Evolutionary conservation across 2,888 invertebrate genomes (phyloP).

Genomic region (Caenorhabditis panamensis): DNA sequence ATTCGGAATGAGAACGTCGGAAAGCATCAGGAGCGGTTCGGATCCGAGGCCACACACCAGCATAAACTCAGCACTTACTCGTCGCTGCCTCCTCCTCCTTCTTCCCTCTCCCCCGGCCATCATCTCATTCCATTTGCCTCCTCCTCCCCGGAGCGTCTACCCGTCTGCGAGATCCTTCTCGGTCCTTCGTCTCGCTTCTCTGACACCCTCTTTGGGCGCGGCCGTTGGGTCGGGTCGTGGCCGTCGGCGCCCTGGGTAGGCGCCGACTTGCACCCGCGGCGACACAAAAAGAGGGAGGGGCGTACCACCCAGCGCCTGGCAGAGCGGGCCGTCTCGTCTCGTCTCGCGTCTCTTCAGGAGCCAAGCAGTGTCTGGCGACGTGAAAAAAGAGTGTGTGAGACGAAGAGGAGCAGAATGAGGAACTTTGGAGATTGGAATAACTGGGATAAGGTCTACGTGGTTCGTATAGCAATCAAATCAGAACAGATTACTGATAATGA

Average conservation of each 20-base stretch:
- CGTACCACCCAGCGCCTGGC: conserved; percentile 65
- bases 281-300: conserved; percentile 50
- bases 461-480: conserved; percentile 11
- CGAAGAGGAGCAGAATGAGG: conserved; percentile 46
- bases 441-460: conserved; percentile 19
- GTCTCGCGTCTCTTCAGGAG: conserved; percentile 47
- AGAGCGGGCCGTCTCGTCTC: conserved; percentile 42
- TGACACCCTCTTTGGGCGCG: conserved; percentile 42
- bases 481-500: not conserved
- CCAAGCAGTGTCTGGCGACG: conserved; percentile 42
- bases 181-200: conserved; percentile 24
- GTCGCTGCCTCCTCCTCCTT: conserved; percentile 31
- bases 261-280: conserved; percentile 60
- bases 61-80: conserved; percentile 42
- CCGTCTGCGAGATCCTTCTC: conserved; percentile 20
- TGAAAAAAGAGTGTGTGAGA: conserved; percentile 27
- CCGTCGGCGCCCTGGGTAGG: conserved; percentile 55
- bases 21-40: conserved; percentile 25
- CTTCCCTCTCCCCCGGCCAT: conserved; percentile 8
- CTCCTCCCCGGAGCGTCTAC: conserved; percentile 21
- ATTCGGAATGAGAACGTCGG: conserved; percentile 3
- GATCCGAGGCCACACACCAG: conserved; percentile 34
- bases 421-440: conserved; percentile 20
- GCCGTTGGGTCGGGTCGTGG: conserved; percentile 37
- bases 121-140: conserved; percentile 32